Base-by-base conservation (phyloP, 2,888 invertebrate species). In the Apodemia duryi region DNA sequence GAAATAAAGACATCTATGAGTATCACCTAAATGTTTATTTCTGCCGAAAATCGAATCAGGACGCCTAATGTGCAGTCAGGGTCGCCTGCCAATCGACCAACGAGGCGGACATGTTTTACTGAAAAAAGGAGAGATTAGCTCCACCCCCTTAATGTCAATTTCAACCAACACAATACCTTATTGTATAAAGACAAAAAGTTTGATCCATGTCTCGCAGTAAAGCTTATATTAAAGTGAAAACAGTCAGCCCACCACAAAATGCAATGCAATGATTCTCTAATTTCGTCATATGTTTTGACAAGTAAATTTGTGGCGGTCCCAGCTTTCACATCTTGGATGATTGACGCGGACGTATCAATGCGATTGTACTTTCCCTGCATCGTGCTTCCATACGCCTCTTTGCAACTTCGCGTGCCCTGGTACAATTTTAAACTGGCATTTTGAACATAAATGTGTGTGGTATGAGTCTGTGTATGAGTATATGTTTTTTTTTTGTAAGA, bases 201-300 rank as follows among this genome's bases (percentile, higher is more conserved):
- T 43, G 6, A 38, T 38, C 41, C 41, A 41, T 41, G 11, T 43
- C 43, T 43, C 43, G 43, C 2, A 43, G 46, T 61, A 64, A 46
- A 35, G 64, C 61, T 49, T 13, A n/a, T 46, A 61, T 21, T 61
- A 49, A 35, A 61, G 32, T 49, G 64, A 46, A 57, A 28, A 21
- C 21, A 38, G 43, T 43, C 43, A 43, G 43, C 43, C 43, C 10
- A 49, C 46, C 46, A 28, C 60, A 60, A 13, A 43, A 57, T 61
- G 64, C 61, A 49, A 67, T 67, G 43, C 63, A 65, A 69, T 65
- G 64, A 61, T 71, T 69, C 66, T 67, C 69, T 60, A 64, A 65
- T 69, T 69, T 71, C 69, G 71, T 71, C 69, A 72, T 67, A 70
- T 70, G 68, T 70, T 74, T 74, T 74, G 73, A 74, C 71, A 70